A percentile compares a stretch with the other conserved stretches of the same genome.
phyloP scores from a whole-genome alignment of 2,113 vertebrate species.

The Centrocercus urophasianus region DNA sequence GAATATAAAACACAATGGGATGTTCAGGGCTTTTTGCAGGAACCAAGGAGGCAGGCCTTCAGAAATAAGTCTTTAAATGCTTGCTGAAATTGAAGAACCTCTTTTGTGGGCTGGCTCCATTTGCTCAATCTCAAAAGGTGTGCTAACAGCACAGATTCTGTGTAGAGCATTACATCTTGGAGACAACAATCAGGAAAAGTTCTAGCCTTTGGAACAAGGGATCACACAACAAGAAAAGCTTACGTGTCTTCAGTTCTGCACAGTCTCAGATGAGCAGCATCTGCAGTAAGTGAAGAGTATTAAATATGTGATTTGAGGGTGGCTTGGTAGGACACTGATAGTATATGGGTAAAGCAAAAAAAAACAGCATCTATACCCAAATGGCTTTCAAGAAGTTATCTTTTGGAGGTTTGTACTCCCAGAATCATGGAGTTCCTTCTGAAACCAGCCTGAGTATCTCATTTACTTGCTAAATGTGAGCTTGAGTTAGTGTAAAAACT shows the following conservation, averaged over 20 bases:
- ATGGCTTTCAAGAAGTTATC: neutral
- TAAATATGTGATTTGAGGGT: neutral
- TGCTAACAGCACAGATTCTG: neutral
- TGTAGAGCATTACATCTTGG: neutral
- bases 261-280: neutral
- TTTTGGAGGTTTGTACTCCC: neutral
- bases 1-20: neutral
- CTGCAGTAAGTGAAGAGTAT: neutral
- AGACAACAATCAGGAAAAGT: neutral
- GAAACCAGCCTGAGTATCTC: neutral
- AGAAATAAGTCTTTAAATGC: neutral
- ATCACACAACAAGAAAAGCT: neutral
- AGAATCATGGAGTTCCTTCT: neutral
- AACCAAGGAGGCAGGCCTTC: neutral
- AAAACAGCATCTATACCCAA: neutral
- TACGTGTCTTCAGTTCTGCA: neutral
- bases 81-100: neutral
- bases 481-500: neutral
- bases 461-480: neutral
- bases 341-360: neutral
- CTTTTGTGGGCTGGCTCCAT: neutral
- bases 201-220: neutral
- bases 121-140: neutral
- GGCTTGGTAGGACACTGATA: neutral
- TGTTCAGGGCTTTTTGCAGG: neutral